A percentile compares a stretch with the other conserved stretches of the same genome.
These are phyloP conservation scores for Zosterops pallidus DNA, from an alignment of 2,113 vertebrate genomes.

Conservation along the genomic window DNA sequence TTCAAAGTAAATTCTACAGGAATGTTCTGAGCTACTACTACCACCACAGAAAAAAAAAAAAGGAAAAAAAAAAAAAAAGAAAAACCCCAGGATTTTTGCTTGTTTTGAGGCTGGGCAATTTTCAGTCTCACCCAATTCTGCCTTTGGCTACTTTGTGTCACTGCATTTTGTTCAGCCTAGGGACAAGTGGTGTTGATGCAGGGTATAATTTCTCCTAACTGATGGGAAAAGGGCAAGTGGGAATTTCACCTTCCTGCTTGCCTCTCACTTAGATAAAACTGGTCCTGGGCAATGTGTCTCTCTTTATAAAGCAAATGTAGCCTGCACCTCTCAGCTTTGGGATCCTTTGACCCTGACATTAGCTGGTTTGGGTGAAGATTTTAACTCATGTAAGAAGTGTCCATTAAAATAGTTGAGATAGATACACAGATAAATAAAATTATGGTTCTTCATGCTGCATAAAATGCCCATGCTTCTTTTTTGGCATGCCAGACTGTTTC, in stretches of 20 bases:
- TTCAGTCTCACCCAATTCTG: not conserved
- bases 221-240: fast-evolving
- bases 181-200: not conserved
- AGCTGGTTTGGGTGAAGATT: not conserved
- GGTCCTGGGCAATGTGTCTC: not conserved
- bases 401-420: not conserved
- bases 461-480: not conserved
- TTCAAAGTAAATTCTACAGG: not conserved
- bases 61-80: not conserved
- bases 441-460: not conserved
- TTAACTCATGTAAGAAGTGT: not conserved
- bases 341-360: not conserved
- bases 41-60: too few relatives aligned
- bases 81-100: not conserved
- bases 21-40: not conserved
- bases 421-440: not conserved
- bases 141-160: not conserved
- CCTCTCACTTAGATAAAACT: not conserved
- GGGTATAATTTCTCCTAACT: not conserved
- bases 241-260: not conserved
- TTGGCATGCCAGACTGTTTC: not conserved
- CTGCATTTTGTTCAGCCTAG: not conserved
- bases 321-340: not conserved
- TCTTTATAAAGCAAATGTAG: not conserved
- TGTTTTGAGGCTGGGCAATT: not conserved